phyloP scores from a whole-genome alignment of 2,797 vertebrate species.

The Rhyacichthys aspro region DNA sequence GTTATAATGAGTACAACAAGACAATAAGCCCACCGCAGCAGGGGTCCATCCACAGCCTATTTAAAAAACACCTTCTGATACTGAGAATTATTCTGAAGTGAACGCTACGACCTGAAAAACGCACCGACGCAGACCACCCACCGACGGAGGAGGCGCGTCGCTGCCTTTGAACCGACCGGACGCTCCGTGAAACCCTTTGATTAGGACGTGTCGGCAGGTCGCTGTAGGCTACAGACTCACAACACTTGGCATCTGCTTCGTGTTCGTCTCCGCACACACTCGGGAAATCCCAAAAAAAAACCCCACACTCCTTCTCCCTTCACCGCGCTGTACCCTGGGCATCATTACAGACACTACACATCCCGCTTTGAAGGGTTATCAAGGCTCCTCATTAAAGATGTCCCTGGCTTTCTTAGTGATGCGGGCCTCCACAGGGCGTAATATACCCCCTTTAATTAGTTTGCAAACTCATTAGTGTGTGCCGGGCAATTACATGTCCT shows the following conservation, averaged over 20 bases:
- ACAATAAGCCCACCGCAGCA: background rate
- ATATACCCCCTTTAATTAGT: constrained; percentile 82
- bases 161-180: constrained; percentile 65
- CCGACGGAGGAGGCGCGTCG: constrained; percentile 56
- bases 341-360: constrained; percentile 79
- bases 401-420: constrained; percentile 77
- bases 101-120: constrained; percentile 63
- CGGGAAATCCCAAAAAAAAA: constrained; percentile 30
- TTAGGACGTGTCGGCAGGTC: constrained; percentile 75
- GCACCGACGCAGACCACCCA: constrained; percentile 52
- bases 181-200: constrained; percentile 69
- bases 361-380: constrained; percentile 82
- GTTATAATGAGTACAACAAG: background rate
- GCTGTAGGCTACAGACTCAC: constrained; percentile 75
- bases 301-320: constrained; percentile 33
- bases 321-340: constrained; percentile 70
- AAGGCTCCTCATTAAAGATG: constrained; percentile 83
- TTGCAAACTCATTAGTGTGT: constrained; percentile 82
- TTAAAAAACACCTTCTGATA: constrained; percentile 48
- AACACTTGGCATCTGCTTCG: constrained; percentile 75
- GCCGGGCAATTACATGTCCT: constrained; percentile 80
- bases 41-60: background rate
- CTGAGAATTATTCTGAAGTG: constrained; percentile 51
- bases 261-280: constrained; percentile 66
- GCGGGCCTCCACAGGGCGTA: constrained; percentile 75